Evolutionary conservation across 2,113 vertebrate species (phyloP), one percentile per base, ranked within the genome.

Genomic region (Vidua chalybeata): DNA sequence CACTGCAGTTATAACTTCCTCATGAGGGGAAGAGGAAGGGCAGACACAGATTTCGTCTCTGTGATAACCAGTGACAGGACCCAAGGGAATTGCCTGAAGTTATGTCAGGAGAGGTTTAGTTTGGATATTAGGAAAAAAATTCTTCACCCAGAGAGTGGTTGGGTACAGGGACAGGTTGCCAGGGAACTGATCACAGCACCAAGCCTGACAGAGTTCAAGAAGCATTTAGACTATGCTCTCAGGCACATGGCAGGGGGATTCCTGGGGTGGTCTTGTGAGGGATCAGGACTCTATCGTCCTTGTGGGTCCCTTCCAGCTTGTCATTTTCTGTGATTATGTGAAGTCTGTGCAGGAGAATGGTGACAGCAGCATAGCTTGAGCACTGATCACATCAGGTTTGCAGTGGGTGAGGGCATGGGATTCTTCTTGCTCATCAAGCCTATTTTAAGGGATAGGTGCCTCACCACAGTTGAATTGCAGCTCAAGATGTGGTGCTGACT

Each of bases 401-500:
- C 26, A 10, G 35, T 74, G 55, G 15, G 4, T 54, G 51, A 23
- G 20, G 48, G 3, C 6, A 58, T 45, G 71, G 27, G 24, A 56
- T 63, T 54, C 45, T 77, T 89, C 28, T 46, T 89, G 35, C 27
- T 22, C n/a, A 51, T 79, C 45, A 52, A 89, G 3, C 14, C 27
- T 61, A 9, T 81, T 84, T 78, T 55, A 75, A 84, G 43, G 33
- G 46, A 21, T 24, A 23, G 14, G 4, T 49, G 14, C 69, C 61
- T 81, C 48, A 39, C 12, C 35, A 26, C 15, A 59, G 27, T 0
- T 72, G 58, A 84, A 56, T 56, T 64, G 46, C 13, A 52, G 41
- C 62, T 87, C 10, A 19, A n/a, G 43, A n/a, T 0, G 2, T 33
- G 37, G 9, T 56, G 12, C 56, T 0, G 0, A 16, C 22, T 64